phyloP scores from a whole-genome alignment of 2,113 vertebrate genomes.

The Ivindomyrus marchei region DNA sequence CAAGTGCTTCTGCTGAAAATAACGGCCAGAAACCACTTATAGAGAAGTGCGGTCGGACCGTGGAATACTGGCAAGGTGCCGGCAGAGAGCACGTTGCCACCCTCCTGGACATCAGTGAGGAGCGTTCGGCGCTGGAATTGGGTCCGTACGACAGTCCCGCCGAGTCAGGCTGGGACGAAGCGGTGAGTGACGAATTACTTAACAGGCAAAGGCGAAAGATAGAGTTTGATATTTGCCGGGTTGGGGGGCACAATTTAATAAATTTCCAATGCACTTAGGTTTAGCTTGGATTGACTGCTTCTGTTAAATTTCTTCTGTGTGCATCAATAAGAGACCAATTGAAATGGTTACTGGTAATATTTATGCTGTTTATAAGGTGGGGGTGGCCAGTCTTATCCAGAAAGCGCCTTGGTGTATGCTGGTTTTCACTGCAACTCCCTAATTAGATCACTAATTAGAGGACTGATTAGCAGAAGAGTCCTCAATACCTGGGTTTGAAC shows the following conservation, averaged over 20 bases:
- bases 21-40: not conserved
- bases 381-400: too few species aligned
- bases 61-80: not conserved
- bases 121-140: constrained; percentile 47
- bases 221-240: not conserved
- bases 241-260: not conserved
- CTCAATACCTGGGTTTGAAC: too few species aligned
- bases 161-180: constrained; percentile 67
- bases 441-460: too few species aligned
- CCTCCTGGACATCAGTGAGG: constrained; percentile 66
- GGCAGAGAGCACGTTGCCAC: constrained; percentile 53
- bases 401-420: too few species aligned
- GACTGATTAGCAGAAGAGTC: too few species aligned
- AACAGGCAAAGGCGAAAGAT: not conserved
- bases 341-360: not conserved
- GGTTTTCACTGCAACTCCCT: too few species aligned
- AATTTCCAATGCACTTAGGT: not conserved
- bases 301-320: not conserved
- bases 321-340: not conserved
- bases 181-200: constrained; percentile 59
- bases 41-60: not conserved
- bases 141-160: constrained; percentile 39
- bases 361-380: not conserved
- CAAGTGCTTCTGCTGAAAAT: constrained; percentile 11
- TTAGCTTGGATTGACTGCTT: not conserved